A percentile compares a stretch with the other conserved stretches of the same genome.
Conservation (phyloP, 1,140 invertebrate genomes). For the Drosophila rufa region DNA sequence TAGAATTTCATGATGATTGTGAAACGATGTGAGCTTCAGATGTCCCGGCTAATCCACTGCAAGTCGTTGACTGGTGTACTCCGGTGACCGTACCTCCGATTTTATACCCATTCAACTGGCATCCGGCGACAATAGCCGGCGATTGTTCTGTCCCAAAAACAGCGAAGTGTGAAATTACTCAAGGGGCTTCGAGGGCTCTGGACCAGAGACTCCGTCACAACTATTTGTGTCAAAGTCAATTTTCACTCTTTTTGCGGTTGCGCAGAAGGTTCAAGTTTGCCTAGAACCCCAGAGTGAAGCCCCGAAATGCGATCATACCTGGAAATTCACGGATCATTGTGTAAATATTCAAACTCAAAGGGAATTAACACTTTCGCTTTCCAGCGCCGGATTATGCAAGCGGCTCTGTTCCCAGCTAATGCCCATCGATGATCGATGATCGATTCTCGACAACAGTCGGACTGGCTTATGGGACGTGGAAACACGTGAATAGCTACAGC, state of each 20-base stretch:
- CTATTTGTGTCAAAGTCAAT: conserved; percentile 73
- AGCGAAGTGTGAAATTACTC: conserved; percentile 68
- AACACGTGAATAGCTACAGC: conserved; percentile 2
- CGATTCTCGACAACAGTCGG: not conserved
- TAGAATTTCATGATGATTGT: conserved; percentile 57
- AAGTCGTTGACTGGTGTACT: conserved; percentile 66
- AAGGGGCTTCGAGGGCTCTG: conserved; percentile 36
- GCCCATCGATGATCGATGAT: not conserved
- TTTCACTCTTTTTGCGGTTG: conserved; percentile 19
- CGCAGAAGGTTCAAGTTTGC: conserved; percentile 32
- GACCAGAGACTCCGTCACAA: conserved; percentile 27
- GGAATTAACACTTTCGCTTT: conserved; percentile 77
- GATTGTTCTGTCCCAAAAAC: conserved; percentile 54
- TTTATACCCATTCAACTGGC: conserved; percentile 50
- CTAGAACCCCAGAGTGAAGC: conserved; percentile 44
- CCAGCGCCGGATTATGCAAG: conserved; percentile 24
- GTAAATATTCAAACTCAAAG: conserved; percentile 42
- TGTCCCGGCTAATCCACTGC: conserved; percentile 26
- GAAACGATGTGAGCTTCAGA: not conserved
- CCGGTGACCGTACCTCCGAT: conserved; percentile 39
- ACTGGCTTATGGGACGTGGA: not conserved
- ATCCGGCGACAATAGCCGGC: conserved; percentile 41
- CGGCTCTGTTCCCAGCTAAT: not conserved
- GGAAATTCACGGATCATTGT: not conserved
- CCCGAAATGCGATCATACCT: conserved; percentile 7